Evolutionary conservation across 2,888 invertebrate genomes (phyloP).

Genomic region (Micoletzkya japonica): DNA sequence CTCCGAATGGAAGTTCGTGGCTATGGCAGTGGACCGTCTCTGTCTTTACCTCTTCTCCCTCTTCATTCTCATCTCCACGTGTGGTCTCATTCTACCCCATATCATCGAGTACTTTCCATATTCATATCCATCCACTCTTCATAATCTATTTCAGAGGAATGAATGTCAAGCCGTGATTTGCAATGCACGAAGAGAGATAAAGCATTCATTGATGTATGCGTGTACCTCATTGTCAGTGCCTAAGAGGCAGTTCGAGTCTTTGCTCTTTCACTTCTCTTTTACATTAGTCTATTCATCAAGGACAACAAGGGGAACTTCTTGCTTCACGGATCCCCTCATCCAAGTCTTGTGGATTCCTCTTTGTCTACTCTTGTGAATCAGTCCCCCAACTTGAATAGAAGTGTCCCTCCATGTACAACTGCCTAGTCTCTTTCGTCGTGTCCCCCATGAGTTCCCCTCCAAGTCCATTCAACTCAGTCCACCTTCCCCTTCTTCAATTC

Average conservation of each 20-base stretch:
- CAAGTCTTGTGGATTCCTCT: neutral
- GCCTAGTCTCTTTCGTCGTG: neutral
- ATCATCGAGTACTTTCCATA: constrained; percentile 56
- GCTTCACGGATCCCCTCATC: neutral
- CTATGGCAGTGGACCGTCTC: constrained; percentile 62
- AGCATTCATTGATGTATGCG: neutral
- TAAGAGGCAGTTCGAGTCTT: neutral
- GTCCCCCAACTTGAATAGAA: neutral
- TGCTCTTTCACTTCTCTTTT: neutral
- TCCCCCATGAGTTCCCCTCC: neutral
- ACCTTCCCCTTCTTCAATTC: neutral
- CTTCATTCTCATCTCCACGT: constrained; percentile 55
- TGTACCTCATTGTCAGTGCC: neutral
- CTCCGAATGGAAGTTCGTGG: constrained; percentile 51
- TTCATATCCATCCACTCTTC: no score
- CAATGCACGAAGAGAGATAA: neutral
- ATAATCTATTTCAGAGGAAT: constrained; percentile 24
- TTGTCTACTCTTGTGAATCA: neutral
- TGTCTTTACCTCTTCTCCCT: constrained; percentile 61
- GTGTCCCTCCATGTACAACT: neutral
- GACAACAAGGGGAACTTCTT: constrained; percentile 1
- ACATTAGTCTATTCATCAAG: no score
- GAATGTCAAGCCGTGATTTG: no score
- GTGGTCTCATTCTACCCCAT: constrained; percentile 60
- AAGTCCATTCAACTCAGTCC: neutral